phyloP scores from a whole-genome alignment of 2,888 invertebrate genomes.

The Chrysina gloriosa region DNA sequence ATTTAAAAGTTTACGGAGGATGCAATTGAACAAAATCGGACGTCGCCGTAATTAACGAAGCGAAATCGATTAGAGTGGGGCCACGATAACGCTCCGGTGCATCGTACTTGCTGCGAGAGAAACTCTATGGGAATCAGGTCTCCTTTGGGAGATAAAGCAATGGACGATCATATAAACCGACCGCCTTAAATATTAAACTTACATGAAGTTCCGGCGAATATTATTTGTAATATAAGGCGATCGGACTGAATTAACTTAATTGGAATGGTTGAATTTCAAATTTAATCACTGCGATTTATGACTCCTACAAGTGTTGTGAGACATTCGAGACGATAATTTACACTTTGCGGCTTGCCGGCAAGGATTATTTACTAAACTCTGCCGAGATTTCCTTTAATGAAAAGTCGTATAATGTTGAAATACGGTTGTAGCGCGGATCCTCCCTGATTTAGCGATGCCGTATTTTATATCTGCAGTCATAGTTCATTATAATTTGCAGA shows the following conservation, averaged over 20 bases:
- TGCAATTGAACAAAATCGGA: slow-evolving; percentile 32
- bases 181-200: slow-evolving; percentile 31
- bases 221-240: slow-evolving; percentile 33
- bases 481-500: background rate
- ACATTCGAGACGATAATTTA: slow-evolving; percentile 30
- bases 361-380: slow-evolving; percentile 37
- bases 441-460: slow-evolving; percentile 7
- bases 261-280: slow-evolving; percentile 36
- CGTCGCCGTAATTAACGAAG: slow-evolving; percentile 26
- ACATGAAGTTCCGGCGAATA: slow-evolving; percentile 28
- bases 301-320: slow-evolving; percentile 37
- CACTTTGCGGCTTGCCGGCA: slow-evolving; percentile 26
- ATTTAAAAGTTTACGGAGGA: slow-evolving; percentile 27
- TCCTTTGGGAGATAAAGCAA: background rate
- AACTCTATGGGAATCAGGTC: slow-evolving; percentile 9
- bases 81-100: slow-evolving; percentile 10
- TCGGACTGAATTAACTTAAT: slow-evolving; percentile 35
- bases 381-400: slow-evolving; percentile 34
- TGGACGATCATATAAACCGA: slow-evolving; percentile 9
- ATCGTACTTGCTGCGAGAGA: background rate
- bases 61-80: slow-evolving; percentile 27
- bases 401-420: slow-evolving; percentile 36
- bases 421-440: slow-evolving; percentile 18
- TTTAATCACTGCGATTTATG: slow-evolving; percentile 34
- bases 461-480: background rate